A percentile compares a stretch with the other conserved stretches of the same genome.
Evolutionary conservation across 1,140 invertebrate genomes (phyloP).

Genomic region (Oreohelix idahoensis): DNA sequence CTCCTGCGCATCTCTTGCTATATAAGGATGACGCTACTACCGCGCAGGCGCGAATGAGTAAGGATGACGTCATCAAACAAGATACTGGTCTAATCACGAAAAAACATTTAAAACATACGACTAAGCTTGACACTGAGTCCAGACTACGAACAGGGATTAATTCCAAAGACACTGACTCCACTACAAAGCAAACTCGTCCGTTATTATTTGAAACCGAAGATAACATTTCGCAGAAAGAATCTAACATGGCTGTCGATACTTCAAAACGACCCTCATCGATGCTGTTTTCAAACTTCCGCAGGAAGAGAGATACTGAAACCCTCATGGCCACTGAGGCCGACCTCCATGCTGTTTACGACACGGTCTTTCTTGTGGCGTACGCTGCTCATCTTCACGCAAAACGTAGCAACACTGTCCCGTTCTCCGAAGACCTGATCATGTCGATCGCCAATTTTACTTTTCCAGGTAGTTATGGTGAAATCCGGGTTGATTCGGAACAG

Average conservation of each 20-base stretch:
- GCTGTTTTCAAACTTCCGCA: not conserved
- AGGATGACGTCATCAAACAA: too few relatives aligned
- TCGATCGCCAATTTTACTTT: not conserved
- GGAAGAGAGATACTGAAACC: conserved; percentile 1
- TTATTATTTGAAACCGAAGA: not conserved
- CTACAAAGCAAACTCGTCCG: too few relatives aligned
- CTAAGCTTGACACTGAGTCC: too few relatives aligned
- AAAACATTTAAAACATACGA: too few relatives aligned
- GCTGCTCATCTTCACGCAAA: not conserved
- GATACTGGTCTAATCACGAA: too few relatives aligned
- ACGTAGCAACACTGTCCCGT: not conserved
- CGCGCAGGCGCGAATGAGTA: too few relatives aligned
- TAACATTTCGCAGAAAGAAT: too few relatives aligned
- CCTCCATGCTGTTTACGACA: conserved; percentile 21
- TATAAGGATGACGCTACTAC: too few relatives aligned
- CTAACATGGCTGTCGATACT: too few relatives aligned
- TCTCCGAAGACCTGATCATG: not conserved
- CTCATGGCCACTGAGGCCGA: not conserved
- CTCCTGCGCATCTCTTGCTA: too few relatives aligned
- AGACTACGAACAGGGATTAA: too few relatives aligned
- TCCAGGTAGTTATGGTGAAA: not conserved
- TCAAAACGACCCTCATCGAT: not conserved
- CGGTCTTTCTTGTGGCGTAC: conserved; percentile 6
- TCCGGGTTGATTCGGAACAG: not conserved
- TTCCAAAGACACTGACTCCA: too few relatives aligned